These are phyloP conservation scores for Formica aserva DNA, from an alignment of 2,888 invertebrate species.

Conservation along the genomic window DNA sequence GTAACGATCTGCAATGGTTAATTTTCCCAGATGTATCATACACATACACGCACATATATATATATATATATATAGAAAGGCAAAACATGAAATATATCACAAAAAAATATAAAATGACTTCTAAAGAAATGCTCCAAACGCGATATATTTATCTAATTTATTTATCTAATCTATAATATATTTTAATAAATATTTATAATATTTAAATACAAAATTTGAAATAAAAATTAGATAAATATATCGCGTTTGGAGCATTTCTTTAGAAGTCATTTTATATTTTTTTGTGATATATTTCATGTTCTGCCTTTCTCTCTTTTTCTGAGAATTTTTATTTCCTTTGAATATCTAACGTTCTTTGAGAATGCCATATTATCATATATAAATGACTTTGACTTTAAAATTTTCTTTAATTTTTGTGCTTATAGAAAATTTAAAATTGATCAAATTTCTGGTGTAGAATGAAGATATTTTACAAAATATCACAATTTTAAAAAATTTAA, in stretches of 20 bases:
- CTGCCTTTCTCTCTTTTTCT: background rate
- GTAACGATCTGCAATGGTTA: background rate
- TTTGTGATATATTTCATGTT: background rate
- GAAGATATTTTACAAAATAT: background rate
- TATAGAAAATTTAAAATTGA: no score
- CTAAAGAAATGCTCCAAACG: background rate
- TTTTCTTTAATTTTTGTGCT: background rate
- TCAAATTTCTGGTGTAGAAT: no score
- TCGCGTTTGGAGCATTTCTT: background rate
- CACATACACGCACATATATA: background rate
- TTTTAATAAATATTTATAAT: background rate
- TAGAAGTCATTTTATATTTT: conserved; percentile 9
- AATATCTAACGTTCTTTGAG: conserved; percentile 1
- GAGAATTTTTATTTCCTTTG: background rate
- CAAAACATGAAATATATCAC: background rate
- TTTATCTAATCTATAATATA: background rate
- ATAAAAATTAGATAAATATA: background rate
- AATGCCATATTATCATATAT: background rate
- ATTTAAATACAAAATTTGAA: background rate
- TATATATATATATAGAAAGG: background rate
- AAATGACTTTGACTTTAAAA: background rate
- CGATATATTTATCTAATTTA: background rate
- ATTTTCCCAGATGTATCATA: background rate
- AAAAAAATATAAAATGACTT: conserved; percentile 11
- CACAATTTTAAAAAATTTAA: background rate